phyloP scores from a whole-genome alignment of 1,140 invertebrate species.

The Odontomachus brunneus region DNA sequence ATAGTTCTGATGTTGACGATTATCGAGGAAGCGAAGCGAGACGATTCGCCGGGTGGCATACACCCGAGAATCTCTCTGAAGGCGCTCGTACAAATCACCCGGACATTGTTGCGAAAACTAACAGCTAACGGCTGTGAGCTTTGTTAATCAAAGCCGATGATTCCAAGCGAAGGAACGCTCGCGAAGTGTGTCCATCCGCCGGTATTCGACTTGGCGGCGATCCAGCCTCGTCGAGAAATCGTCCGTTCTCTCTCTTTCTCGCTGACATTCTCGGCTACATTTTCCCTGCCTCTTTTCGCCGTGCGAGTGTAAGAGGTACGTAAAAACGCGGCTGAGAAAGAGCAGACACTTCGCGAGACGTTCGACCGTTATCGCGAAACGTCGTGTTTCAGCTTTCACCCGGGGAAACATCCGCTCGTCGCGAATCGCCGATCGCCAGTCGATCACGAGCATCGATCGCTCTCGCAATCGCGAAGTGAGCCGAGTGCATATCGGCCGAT shows the following conservation, averaged over 20 bases:
- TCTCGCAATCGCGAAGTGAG: no score
- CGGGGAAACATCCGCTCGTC: no score
- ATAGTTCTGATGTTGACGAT: not conserved
- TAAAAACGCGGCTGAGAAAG: not conserved
- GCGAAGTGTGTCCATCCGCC: not conserved
- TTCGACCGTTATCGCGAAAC: no score
- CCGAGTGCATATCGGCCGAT: conserved; percentile 52
- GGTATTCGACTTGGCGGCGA: conserved; percentile 15
- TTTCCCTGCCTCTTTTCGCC: conserved; percentile 1
- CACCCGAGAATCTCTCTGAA: no score
- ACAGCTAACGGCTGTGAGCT: no score
- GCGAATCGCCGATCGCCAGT: no score
- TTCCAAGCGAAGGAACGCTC: not conserved
- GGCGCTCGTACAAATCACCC: no score
- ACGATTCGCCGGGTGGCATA: not conserved
- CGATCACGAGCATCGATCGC: conserved; percentile 3
- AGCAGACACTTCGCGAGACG: not conserved
- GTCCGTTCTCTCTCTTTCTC: conserved; percentile 4
- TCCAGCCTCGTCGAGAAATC: conserved; percentile 22
- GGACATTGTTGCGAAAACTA: no score
- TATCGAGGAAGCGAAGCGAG: not conserved
- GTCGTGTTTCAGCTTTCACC: no score
- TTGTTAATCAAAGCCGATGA: no score
- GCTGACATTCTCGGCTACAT: not conserved
- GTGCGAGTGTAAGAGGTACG: not conserved